These are phyloP conservation scores for Antrozous pallidus DNA, from an alignment of 2,797 vertebrate genomes.

Conservation along the genomic window DNA sequence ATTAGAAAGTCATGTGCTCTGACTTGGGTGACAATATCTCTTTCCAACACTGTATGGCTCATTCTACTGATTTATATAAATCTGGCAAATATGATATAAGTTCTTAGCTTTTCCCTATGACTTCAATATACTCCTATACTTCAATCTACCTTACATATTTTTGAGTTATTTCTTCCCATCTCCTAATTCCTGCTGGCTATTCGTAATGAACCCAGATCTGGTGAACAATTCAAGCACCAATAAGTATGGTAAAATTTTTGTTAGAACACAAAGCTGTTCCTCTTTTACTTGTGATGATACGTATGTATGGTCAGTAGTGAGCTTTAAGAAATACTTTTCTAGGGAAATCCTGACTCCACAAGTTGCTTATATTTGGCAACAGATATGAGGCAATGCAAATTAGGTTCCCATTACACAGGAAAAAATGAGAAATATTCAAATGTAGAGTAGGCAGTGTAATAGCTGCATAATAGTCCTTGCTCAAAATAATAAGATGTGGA, in stretches of 20 bases:
- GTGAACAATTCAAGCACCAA: background rate
- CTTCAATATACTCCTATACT: background rate
- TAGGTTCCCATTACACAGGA: background rate
- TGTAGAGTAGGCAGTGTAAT: background rate
- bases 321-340: background rate
- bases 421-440: background rate
- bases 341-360: background rate
- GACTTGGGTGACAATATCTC: background rate
- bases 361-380: background rate
- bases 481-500: background rate
- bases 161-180: background rate
- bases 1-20: background rate
- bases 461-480: background rate
- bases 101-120: background rate
- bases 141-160: background rate
- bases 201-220: background rate
- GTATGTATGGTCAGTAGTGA: background rate
- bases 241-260: background rate
- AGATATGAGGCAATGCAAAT: background rate
- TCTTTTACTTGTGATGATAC: background rate
- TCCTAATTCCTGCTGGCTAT: background rate
- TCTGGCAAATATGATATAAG: background rate
- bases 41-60: background rate
- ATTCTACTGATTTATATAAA: background rate
- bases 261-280: background rate